Base-by-base conservation (phyloP, 2,888 invertebrate species). In the Schrankia costaestrigalis region DNA sequence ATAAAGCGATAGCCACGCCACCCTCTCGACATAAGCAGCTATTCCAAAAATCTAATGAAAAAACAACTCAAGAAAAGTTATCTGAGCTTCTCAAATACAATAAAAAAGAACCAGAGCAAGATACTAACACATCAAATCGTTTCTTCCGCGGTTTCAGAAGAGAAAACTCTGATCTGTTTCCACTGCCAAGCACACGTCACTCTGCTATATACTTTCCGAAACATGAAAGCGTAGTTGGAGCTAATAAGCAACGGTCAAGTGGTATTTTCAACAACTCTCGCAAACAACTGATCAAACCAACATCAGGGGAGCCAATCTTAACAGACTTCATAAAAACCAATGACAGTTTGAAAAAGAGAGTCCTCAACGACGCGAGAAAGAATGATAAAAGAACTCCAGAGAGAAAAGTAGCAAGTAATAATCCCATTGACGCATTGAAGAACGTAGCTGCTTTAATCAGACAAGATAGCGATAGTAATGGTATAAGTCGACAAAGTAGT, bases 121-220 rank as follows among this genome's bases (percentile, higher is more conserved):
- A 94, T 65, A 89, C 91, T 8, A 93, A 91, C 72, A 83, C 94
- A 55, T 89, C 91, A 27, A 91, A 91, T 59, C 90, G 93, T 43
- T 94, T 94, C 78, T 91, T 93, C 49, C 90, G 94, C 54, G 94
- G 93, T 18, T 95, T 95, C 75, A 90, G 95, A 41, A 90, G 95
- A 48, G 95, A 95, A 74, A 94, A 95, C 74, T 95, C 95, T 0
- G 95, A 95, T 73, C 92, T 95, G 63, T 94, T 95, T 69, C 94
- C 94, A 6, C 81, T 93, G 33, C 90, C 93, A 11, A 91, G 93
- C 50, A 88, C 90, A 9, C 88, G 95, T 27, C 94, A 95, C 75
- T 95, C 95, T 25, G 95, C 94, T 10, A 88, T 89, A 54, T 90
- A 89, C 63, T 82, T 90, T 52, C 90, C 90, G 28, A 91, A 90